These are phyloP conservation scores for Hirudo medicinalis DNA, from an alignment of 1,140 invertebrate species.

Conservation along the genomic window DNA sequence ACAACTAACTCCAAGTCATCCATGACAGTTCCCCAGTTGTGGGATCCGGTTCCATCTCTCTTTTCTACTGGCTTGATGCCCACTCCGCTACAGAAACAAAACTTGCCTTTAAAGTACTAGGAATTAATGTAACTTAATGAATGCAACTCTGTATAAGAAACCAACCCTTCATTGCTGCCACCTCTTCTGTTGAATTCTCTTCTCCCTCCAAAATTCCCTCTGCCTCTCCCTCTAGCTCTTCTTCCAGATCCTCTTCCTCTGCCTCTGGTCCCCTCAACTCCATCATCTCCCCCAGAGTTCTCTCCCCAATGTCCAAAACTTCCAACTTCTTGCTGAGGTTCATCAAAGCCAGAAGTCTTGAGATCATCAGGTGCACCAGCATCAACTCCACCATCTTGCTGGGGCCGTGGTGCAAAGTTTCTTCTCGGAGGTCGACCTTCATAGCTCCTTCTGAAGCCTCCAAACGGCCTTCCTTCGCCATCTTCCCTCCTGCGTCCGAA, in stretches of 20 bases:
- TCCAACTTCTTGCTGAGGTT: background rate
- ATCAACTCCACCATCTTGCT: background rate
- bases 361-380: background rate
- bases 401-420: background rate
- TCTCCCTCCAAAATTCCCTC: too few species aligned
- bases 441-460: slow-evolving; percentile 8
- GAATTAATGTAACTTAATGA: too few species aligned
- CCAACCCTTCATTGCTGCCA: too few species aligned
- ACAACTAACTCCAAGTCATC: too few species aligned
- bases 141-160: too few species aligned
- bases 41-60: too few species aligned
- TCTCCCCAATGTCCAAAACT: slow-evolving; percentile 13
- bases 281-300: background rate
- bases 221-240: background rate
- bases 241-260: slow-evolving; percentile 3
- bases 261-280: background rate
- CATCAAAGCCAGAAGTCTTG: background rate
- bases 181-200: too few species aligned
- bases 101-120: too few species aligned
- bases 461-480: background rate
- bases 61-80: too few species aligned
- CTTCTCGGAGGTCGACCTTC: slow-evolving; percentile 4
- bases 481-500: background rate
- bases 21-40: too few species aligned
- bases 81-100: too few species aligned